Evolutionary conservation across 2,797 vertebrate species (phyloP), one percentile per base, ranked within the genome.

Genomic region (Caiman crocodilus): DNA sequence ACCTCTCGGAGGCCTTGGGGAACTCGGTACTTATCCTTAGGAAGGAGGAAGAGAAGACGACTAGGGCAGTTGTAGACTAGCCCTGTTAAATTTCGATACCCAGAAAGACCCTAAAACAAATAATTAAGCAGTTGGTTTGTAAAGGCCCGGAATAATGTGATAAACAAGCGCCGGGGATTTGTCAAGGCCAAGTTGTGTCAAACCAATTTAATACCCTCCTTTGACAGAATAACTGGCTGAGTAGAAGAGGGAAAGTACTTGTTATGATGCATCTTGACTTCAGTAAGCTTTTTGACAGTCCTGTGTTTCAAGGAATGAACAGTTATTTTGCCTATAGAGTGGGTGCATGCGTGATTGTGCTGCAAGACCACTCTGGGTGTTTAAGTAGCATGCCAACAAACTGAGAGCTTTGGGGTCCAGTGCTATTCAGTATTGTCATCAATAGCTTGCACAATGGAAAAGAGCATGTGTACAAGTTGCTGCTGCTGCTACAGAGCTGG

Each of bases 391-490:
- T 10, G 42, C 42, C 42, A 50, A 50, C 42, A 50, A 50, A 50
- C 42, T 50, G 42, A 26, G 23, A 26, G 60, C 60, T 61, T 26
- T 21, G 10, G 9, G 59, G 23, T 13, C 60, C 23, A 13, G 23
- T 26, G 14, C 65, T 17, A 11, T 20, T 35, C 67, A 6, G 67
- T 2, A 6, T 42, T 42, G 6, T 17, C 14, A 13, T 21, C 9
- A 13, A 23, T 23, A 6, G 20, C 32, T 35, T 4, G 30, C 17
- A 32, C 18, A 30, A 10, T 20, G 65, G 12, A 50, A 50, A 32
- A 32, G n/a, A 17, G 4, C 10, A 2, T 6, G 11, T 35, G 2
- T 16, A 6, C 17, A 30, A 9, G 1, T 15, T 28, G 64, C 15
- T 18, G n/a, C 17, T 18, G n/a, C 17, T 67, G 64, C 28, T 30